Evolutionary conservation across 2,888 invertebrate species (phyloP).

Genomic region (Cataglyphis altisquamis): DNA sequence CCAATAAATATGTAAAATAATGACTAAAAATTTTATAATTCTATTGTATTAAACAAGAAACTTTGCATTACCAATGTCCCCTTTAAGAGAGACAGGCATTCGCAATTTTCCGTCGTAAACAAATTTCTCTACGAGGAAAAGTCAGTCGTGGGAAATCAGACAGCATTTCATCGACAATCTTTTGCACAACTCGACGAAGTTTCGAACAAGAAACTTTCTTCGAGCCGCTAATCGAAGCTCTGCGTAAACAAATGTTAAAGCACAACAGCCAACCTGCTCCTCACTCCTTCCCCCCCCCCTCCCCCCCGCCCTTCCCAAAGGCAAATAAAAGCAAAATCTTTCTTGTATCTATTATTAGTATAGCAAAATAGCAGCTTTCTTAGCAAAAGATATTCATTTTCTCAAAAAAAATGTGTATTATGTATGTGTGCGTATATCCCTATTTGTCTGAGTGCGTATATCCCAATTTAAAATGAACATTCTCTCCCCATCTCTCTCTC

Average conservation of each 20-base stretch:
- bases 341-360: not conserved
- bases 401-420: not conserved
- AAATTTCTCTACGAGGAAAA: slow-evolving; percentile 48
- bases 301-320: not conserved
- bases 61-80: not conserved
- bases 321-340: not conserved
- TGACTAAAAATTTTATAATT: slow-evolving; percentile 2
- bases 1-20: not conserved
- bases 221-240: slow-evolving; percentile 29
- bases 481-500: not conserved
- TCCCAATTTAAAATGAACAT: not conserved
- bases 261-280: not conserved
- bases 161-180: slow-evolving; percentile 39
- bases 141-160: slow-evolving; percentile 44
- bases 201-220: slow-evolving; percentile 34
- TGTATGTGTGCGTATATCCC: not conserved
- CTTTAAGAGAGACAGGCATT: not conserved
- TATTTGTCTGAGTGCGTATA: not conserved
- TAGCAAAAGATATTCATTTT: not conserved
- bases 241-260: slow-evolving; percentile 35
- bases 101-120: slow-evolving; percentile 32
- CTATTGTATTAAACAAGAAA: slow-evolving; percentile 20
- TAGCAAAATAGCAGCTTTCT: not conserved
- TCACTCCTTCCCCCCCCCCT: too few relatives aligned
- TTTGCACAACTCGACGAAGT: slow-evolving; percentile 36